Evolutionary conservation across 2,113 vertebrate species (phyloP).

Genomic region (Anguilla japonica): DNA sequence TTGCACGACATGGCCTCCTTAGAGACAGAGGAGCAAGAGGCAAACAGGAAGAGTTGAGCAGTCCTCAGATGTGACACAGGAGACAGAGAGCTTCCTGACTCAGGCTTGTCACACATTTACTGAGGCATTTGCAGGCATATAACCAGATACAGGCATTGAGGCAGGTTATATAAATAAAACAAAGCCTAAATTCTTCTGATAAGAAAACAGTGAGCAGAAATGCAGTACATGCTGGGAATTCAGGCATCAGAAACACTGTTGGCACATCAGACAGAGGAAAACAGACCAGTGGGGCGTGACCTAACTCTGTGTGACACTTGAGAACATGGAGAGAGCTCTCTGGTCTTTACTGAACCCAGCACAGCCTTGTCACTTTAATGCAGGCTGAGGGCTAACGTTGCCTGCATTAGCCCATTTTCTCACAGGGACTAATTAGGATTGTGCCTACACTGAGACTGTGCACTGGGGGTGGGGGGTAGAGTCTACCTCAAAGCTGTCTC

Average conservation of each 20-base stretch:
- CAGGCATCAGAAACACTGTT: background rate
- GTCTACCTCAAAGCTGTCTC: slow-evolving; percentile 19
- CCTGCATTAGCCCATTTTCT: background rate
- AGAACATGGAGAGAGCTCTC: background rate
- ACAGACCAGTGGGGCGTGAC: background rate
- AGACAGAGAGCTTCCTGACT: background rate
- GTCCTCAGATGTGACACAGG: background rate
- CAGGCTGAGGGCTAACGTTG: background rate
- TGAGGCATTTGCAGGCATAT: background rate
- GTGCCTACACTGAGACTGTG: background rate
- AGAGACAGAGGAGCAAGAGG: background rate
- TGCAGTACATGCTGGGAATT: background rate
- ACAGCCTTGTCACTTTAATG: background rate
- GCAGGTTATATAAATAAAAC: background rate
- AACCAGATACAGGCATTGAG: background rate
- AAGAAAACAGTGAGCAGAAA: background rate
- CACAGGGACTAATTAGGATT: background rate
- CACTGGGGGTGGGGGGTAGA: background rate
- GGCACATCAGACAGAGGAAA: background rate
- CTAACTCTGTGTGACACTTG: background rate
- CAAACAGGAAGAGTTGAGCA: background rate
- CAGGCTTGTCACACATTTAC: background rate
- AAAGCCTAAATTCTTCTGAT: background rate
- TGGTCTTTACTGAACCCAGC: background rate
- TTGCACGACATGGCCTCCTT: background rate